phyloP scores from a whole-genome alignment of 2,113 vertebrate genomes.

The Crotalus horridus region DNA sequence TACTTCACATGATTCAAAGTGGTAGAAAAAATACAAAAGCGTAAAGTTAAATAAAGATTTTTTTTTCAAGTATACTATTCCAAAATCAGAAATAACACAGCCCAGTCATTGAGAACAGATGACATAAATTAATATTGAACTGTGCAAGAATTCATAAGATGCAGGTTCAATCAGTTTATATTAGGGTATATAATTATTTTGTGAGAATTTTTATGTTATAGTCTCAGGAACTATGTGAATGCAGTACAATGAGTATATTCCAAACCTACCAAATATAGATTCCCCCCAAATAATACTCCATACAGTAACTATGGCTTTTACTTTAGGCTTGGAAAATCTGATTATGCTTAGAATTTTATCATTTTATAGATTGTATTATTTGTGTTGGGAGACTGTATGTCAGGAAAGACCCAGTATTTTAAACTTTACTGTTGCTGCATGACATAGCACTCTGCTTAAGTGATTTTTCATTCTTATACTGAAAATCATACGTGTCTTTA shows the following conservation, averaged over 20 bases:
- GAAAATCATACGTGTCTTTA: slow-evolving; percentile 11
- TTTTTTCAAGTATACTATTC: neutral
- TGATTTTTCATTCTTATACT: neutral
- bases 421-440: neutral
- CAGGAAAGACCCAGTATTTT: neutral
- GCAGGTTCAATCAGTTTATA: neutral
- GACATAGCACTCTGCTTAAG: neutral
- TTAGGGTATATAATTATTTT: neutral
- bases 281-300: neutral
- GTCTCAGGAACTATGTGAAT: neutral
- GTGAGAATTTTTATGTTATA: neutral
- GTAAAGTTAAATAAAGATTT: neutral
- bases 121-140: neutral
- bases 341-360: neutral
- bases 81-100: neutral
- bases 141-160: neutral
- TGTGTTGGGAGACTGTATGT: neutral
- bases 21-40: neutral
- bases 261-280: neutral
- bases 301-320: neutral
- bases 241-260: neutral
- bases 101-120: neutral
- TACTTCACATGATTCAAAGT: neutral
- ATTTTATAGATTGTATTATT: neutral
- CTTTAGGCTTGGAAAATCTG: neutral